Conservation (phyloP, 2,888 invertebrate genomes). For the Morpho achilles region DNA sequence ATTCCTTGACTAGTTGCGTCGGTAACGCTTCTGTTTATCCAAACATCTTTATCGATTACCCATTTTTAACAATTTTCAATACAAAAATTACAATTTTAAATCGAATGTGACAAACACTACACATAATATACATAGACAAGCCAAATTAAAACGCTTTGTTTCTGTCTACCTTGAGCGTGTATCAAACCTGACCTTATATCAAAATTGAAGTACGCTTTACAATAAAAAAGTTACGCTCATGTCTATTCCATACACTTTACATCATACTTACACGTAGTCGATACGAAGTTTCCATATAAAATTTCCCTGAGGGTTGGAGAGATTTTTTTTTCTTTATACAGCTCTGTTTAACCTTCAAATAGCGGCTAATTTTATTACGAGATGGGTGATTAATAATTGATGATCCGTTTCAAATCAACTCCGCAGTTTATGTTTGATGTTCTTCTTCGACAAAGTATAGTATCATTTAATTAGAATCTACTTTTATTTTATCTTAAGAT, state of each 20-base stretch:
- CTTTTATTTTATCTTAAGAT: slow-evolving; percentile 2
- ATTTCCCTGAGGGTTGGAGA: slow-evolving; percentile 67
- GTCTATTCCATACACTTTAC: slow-evolving; percentile 35
- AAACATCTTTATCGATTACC: too few relatives aligned
- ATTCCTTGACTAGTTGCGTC: too few relatives aligned
- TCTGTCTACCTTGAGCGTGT: too few relatives aligned
- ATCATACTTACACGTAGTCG: slow-evolving; percentile 39
- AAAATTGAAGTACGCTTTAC: too few relatives aligned
- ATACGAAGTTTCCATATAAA: slow-evolving; percentile 68
- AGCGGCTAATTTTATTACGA: slow-evolving; percentile 69
- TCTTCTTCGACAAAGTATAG: slow-evolving; percentile 44
- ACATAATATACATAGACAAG: too few relatives aligned
- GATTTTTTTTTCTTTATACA: slow-evolving; percentile 57
- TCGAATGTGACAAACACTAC: too few relatives aligned
- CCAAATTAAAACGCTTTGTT: too few relatives aligned
- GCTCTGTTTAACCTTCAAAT: slow-evolving; percentile 66
- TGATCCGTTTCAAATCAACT: slow-evolving; percentile 56
- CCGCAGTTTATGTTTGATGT: slow-evolving; percentile 65
- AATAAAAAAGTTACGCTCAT: slow-evolving; percentile 10
- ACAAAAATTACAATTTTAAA: too few relatives aligned
- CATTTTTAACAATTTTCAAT: too few relatives aligned
- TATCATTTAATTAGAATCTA: slow-evolving; percentile 53
- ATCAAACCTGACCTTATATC: too few relatives aligned
- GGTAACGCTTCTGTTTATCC: too few relatives aligned
- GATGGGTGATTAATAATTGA: slow-evolving; percentile 75